Conservation (phyloP, 2,113 vertebrate genomes). For the Tetrax tetrax region DNA sequence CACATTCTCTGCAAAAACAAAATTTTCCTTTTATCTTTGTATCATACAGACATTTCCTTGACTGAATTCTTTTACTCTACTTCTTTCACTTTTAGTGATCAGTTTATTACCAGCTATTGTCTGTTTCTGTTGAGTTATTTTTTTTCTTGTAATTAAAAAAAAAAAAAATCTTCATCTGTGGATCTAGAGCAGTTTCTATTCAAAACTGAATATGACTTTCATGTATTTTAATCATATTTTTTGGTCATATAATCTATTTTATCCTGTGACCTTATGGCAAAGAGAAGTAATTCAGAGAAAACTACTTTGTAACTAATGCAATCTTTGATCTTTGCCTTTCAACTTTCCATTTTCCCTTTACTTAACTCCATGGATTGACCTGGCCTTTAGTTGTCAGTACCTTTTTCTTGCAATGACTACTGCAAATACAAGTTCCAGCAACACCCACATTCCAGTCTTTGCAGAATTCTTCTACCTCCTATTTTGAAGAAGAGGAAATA, state of each 20-base stretch:
- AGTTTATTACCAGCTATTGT: not conserved
- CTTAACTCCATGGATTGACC: not conserved
- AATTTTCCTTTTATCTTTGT: conserved; percentile 12
- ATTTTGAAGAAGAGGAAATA: not conserved
- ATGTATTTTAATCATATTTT: not conserved
- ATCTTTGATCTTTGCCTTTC: not conserved
- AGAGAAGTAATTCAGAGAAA: not conserved
- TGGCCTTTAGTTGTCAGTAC: not conserved
- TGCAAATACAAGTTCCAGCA: not conserved
- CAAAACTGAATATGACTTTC: not conserved
- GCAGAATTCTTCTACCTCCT: not conserved
- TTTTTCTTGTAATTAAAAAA: not conserved
- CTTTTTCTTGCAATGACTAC: not conserved
- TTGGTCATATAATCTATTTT: not conserved
- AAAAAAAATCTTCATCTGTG: not conserved
- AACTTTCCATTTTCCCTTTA: not conserved
- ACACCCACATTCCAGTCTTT: not conserved
- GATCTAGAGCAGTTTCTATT: not conserved
- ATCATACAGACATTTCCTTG: not conserved
- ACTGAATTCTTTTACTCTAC: not conserved
- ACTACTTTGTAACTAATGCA: not conserved
- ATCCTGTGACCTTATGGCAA: not conserved
- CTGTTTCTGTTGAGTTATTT: not conserved
- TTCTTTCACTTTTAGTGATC: conserved; percentile 3
- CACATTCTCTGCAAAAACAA: not conserved